Evolutionary conservation across 1,140 invertebrate species (phyloP).

Genomic region (Eufriesea mexicana): DNA sequence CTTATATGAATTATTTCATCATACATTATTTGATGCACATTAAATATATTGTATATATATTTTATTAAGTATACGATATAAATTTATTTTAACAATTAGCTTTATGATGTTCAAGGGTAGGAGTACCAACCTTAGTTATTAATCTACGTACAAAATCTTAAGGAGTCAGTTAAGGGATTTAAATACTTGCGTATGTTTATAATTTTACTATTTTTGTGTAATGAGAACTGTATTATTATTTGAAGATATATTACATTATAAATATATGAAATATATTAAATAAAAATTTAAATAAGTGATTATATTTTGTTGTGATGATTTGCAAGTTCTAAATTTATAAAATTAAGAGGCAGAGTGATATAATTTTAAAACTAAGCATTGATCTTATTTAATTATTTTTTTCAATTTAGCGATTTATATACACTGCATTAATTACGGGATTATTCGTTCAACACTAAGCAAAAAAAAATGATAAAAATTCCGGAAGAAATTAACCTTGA

Average conservation of each 20-base stretch:
- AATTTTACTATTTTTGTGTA: background rate
- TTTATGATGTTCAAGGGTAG: background rate
- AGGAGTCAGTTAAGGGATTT: background rate
- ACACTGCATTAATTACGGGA: background rate
- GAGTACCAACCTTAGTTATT: slow-evolving; percentile 2
- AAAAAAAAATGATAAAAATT: slow-evolving; percentile 77
- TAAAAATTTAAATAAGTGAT: background rate
- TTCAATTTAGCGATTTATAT: background rate
- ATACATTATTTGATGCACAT: background rate
- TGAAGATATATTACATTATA: background rate
- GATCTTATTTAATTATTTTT: background rate
- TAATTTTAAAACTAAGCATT: background rate
- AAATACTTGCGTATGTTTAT: background rate
- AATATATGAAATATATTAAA: background rate
- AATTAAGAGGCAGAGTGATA: background rate
- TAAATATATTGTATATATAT: background rate
- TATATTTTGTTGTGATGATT: background rate
- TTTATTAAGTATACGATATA: background rate
- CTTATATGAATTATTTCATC: background rate
- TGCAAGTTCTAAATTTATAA: slow-evolving; percentile 4
- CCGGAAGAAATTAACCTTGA: slow-evolving; percentile 78
- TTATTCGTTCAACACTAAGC: too few species aligned
- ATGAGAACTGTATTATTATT: background rate
- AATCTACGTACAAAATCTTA: background rate
- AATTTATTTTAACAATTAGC: background rate